Base-by-base conservation (phyloP, 2,113 vertebrate genomes). In the Xenus cinereus region DNA sequence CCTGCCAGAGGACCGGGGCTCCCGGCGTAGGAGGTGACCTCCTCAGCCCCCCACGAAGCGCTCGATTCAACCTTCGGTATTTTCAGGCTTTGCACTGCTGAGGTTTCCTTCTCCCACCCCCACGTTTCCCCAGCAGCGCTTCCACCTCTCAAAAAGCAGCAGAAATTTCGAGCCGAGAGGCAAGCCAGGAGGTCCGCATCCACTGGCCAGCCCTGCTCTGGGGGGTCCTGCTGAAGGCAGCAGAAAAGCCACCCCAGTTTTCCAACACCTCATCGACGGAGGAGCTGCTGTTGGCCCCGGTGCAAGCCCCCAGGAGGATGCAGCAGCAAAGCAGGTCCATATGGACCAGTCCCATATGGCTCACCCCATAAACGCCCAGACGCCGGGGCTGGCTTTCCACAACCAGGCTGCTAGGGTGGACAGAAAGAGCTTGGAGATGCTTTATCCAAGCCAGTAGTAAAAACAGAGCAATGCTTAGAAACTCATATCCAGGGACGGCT, bases 351-450 rank as follows among this genome's bases (percentile, higher is more conserved):
- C 85, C 53, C n/a, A 18, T 7, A 33, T 7, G 43, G 23, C 12
- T 73, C 8, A 0, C 10, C 53, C 23, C 21, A 4, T 9, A 67
- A 69, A 50, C 1, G 7, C 3, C 0, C 57, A 17, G 12, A 0
- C 5, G 0, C 8, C 8, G 11, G 81, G 60, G 51, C 43, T 76
- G 67, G 48, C 3, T 57, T 76, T 78, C 57, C 51, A 67, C 20
- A 84, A 46, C n/a, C 77, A 50, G 60, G 68, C 50, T 57, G 77
- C 59, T 53, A 7, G 46, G 84, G 51, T 3, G 9, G 37, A 12
- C 19, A 22, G 41, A 53, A 89, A 60, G 45, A 2, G 6, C 48
- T 66, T 33, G 50, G 87, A 80, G 53, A 30, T 11, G 39, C 32
- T 87, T 71, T 27, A 20, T 10, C 41, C 35, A 13, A 79, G 26